Conservation (phyloP, 2,113 vertebrate genomes). For the Semnornis frantzii region DNA sequence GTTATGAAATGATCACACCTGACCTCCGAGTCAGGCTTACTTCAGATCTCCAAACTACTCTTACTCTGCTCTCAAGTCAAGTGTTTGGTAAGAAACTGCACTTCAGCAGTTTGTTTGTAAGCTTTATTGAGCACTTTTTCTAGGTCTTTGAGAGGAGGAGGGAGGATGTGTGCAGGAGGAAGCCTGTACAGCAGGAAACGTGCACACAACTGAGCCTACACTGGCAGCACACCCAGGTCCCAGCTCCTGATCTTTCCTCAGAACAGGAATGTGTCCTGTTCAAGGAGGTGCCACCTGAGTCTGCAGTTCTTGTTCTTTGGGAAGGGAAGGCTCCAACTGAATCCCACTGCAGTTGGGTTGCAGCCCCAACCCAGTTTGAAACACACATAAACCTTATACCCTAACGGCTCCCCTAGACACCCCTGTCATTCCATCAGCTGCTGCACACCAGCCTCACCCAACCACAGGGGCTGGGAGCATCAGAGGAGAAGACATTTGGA, state of each 20-base stretch:
- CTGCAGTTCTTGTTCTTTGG: neutral
- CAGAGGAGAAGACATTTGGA: neutral
- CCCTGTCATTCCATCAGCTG: neutral
- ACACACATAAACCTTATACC: neutral
- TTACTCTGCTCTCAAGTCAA: neutral
- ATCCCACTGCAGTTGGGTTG: neutral
- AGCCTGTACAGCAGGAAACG: neutral
- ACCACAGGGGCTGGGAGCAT: rapidly evolving
- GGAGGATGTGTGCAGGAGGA: neutral
- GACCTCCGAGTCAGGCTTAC: neutral
- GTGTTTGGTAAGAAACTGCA: neutral
- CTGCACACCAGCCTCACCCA: neutral
- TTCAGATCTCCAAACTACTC: neutral
- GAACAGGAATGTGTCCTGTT: neutral
- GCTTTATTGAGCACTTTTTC: neutral
- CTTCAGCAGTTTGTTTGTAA: neutral
- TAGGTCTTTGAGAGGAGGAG: neutral
- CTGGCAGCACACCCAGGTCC: neutral
- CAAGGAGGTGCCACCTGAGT: neutral
- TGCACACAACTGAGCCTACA: neutral
- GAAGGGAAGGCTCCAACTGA: neutral
- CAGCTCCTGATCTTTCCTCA: neutral
- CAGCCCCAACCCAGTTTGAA: neutral
- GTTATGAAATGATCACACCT: neutral
- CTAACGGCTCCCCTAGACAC: neutral